Percentiles rank a stretch among this genome's conserved stretches.
These are phyloP conservation scores for Fratercula arctica DNA, from an alignment of 2,797 vertebrate species.

Conservation along the genomic window DNA sequence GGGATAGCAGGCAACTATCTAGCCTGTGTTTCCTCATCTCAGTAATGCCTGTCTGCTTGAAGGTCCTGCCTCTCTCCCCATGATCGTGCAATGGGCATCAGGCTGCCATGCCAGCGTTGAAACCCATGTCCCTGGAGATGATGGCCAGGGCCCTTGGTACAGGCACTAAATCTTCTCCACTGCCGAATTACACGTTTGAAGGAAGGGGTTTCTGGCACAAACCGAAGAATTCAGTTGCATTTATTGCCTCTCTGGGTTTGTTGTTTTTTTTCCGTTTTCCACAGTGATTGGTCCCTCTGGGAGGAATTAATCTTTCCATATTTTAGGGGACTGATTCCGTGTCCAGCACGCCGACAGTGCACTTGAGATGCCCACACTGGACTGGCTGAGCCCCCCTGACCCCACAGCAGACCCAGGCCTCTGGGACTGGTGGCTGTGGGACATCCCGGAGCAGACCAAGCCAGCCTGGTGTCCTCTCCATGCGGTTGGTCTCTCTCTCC, in stretches of 20 bases:
- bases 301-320: neutral
- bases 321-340: neutral
- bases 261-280: neutral
- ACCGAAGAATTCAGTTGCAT: neutral
- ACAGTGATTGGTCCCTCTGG: neutral
- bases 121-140: neutral
- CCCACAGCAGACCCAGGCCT: neutral
- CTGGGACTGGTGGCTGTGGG: neutral
- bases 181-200: neutral
- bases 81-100: neutral
- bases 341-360: rapidly evolving
- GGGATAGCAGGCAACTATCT: neutral
- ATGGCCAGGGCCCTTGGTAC: neutral
- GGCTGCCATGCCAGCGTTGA: neutral
- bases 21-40: neutral
- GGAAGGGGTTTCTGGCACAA: neutral
- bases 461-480: too few relatives aligned
- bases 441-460: neutral
- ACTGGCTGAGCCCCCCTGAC: rapidly evolving
- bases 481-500: neutral
- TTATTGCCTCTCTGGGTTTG: neutral
- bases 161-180: neutral
- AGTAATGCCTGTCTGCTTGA: neutral
- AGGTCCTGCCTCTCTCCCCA: neutral
- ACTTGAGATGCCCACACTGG: neutral